phyloP scores from a whole-genome alignment of 2,797 vertebrate genomes.

The Urosaurus nigricauda region DNA sequence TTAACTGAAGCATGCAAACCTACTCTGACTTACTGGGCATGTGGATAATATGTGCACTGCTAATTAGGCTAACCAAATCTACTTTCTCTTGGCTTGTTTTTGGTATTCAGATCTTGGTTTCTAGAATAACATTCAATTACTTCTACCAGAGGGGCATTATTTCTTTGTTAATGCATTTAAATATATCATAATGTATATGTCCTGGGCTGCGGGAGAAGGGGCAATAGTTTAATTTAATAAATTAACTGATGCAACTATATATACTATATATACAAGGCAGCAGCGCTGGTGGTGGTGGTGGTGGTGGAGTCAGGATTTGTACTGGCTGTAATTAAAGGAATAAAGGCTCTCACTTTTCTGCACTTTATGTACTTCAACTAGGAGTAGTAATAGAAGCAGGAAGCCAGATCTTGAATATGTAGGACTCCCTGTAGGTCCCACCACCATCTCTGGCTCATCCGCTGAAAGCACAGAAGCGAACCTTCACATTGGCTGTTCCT shows the following conservation, averaged over 20 bases:
- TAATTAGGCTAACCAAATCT: constrained; percentile 4
- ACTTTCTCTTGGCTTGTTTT: constrained; percentile 4
- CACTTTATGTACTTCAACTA: neutral
- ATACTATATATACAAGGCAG: neutral
- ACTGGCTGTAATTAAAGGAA: neutral
- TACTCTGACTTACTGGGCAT: neutral
- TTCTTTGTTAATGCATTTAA: neutral
- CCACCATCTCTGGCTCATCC: too few species aligned
- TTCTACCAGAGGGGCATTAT: neutral
- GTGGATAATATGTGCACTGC: neutral
- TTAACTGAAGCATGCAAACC: constrained; percentile 33
- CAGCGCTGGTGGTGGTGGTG: neutral
- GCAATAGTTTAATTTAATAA: neutral
- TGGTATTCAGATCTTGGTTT: neutral
- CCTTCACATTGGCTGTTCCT: too few species aligned
- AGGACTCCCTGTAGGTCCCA: too few species aligned
- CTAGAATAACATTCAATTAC: neutral
- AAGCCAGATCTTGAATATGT: neutral
- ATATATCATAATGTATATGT: neutral
- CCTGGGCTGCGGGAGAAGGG: neutral
- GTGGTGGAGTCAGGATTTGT: neutral
- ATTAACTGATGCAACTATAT: neutral
- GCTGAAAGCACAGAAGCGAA: too few species aligned
- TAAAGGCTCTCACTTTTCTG: neutral
- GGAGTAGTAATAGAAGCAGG: too few species aligned